phyloP scores from a whole-genome alignment of 2,113 vertebrate genomes.

The Gobiocypris rarus region DNA sequence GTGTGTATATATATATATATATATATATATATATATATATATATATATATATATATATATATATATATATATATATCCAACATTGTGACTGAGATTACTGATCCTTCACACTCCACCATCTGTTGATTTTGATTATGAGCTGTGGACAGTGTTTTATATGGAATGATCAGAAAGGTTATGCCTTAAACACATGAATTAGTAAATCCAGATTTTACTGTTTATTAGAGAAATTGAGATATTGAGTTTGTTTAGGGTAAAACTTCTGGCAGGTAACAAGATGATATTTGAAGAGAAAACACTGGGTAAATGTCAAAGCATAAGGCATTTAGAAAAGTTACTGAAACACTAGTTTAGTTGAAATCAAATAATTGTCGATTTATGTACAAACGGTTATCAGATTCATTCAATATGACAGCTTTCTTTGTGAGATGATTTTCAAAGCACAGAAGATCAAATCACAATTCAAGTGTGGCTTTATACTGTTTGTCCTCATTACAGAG shows the following conservation, averaged over 20 bases:
- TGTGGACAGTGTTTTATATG: not conserved
- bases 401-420: not conserved
- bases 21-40: no score
- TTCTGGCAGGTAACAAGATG: not conserved
- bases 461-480: not conserved
- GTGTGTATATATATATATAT: no score
- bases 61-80: not conserved
- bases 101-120: not conserved
- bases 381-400: not conserved
- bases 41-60: no score
- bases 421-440: not conserved
- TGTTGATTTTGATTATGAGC: not conserved
- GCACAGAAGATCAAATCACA: not conserved
- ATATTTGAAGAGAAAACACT: not conserved
- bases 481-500: not conserved
- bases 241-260: not conserved
- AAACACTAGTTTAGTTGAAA: not conserved
- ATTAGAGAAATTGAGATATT: not conserved
- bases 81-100: conserved; percentile 13
- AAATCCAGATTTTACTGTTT: not conserved
- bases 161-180: not conserved
- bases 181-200: conserved; percentile 9
- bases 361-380: not conserved
- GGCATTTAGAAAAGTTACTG: not conserved
- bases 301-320: no score